Evolutionary conservation across 2,888 invertebrate genomes (phyloP), one percentile per base, ranked within the genome.

Genomic region (Cantharis nigra): DNA sequence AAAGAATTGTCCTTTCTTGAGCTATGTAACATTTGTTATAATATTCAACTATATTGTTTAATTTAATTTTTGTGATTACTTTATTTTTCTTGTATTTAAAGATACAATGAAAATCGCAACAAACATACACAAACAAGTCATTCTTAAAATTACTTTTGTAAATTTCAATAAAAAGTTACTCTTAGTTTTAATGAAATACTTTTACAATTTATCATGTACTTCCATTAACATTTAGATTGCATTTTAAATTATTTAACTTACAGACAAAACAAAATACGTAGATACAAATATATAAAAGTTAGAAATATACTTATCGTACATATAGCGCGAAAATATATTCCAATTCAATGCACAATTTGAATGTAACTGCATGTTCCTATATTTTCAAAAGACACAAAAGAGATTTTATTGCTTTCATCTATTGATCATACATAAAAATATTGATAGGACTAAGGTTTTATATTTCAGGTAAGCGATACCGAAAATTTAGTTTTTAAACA

Each of bases 301-400:
- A 75, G 73, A 75, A 79, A 75, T 74, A 71, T 76, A 77, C 75
- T 75, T 73, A 73, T 49, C 70, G 73, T 70, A 78, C 63, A 74
- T 80, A 76, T 78, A 78, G 76, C 78, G 78, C 79, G 77, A 81
- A 80, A 80, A 74, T 74, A 76, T 72, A 76, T 81, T 81, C 78
- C 81, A 73, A 78, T 71, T 77, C 76, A 72, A 72, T 79, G 81
- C 76, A 78, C 80, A 81, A 75, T 72, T 72, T 74, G 75, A 75
- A 78, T 75, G 71, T 67, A 72, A 70, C 62, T 28, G 69, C 75
- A 71, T 75, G 75, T 75, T 75, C 71, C 11, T 69, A 69, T 33
- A 16, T 14, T 69, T 69, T 69, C 11, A 28, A 69, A 69, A 30
- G 20, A 69, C 30, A 33, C 30, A 69, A 69, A 69, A 69, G 69